These are phyloP conservation scores for Eutrigla gurnardus DNA, from an alignment of 2,797 vertebrate species.

Conservation along the genomic window DNA sequence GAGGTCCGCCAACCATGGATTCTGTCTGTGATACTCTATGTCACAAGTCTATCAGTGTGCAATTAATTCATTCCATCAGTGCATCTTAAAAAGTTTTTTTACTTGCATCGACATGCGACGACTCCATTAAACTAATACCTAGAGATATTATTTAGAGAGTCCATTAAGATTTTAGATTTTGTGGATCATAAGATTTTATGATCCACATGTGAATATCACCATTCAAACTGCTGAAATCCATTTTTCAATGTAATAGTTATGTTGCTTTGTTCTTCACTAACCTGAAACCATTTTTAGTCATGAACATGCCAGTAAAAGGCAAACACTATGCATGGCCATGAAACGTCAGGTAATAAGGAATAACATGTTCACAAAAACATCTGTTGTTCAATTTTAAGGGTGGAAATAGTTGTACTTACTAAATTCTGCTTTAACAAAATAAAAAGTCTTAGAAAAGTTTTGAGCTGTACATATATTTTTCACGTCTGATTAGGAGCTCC, in stretches of 20 bases:
- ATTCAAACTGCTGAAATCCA: not conserved
- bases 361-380: not conserved
- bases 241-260: not conserved
- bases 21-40: no score
- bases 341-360: not conserved
- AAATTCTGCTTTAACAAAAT: not conserved
- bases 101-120: no score
- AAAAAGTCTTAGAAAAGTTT: not conserved
- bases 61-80: conserved; percentile 16
- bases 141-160: conserved; percentile 6
- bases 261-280: no score
- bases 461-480: not conserved
- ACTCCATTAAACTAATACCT: no score
- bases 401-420: not conserved
- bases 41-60: not conserved
- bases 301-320: not conserved
- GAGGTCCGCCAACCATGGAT: no score
- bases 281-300: not conserved
- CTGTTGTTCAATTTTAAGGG: not conserved
- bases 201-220: not conserved
- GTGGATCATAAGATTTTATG: not conserved
- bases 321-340: not conserved
- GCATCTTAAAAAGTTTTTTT: not conserved
- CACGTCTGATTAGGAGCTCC: not conserved
- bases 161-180: no score